Base-by-base conservation (phyloP, 2,888 invertebrate genomes). In the Boloria euphrosyne region DNA sequence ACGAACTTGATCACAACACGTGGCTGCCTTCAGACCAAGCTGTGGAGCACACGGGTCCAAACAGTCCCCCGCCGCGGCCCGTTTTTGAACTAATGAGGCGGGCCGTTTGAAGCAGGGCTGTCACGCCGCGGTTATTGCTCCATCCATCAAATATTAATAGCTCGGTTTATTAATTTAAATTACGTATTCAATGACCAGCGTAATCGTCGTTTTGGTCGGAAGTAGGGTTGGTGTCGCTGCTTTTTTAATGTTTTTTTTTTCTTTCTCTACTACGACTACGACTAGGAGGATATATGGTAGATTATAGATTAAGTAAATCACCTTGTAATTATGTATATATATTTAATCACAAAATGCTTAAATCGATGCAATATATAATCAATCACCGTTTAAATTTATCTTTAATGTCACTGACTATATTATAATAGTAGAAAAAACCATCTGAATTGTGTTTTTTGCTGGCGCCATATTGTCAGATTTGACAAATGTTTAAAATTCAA, bases 91-190 rank as follows among this genome's bases (percentile, higher is more conserved):
- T 77, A 76, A 75, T 74, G 74, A 86, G 83, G 74, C 78, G 75
- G 75, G 49, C 76, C 80, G 78, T 86, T 87, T 85, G 86, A 83
- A 75, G 75, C 74, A 80, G 78, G 81, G 80, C 81, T 81, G 84
- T 80, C 85, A 74, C 78, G 69, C 62, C 62, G 66, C 79, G 78
- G 62, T 66, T 64, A 69, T 49, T 61, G 77, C 72, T 67, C 78
- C 79, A 86, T 86, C 84, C 79, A 84, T 86, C 85, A 86, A 80
- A 79, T 73, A 76, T 78, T 83, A 82, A 84, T 80, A 76, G 79
- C 73, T 66, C 60, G 60, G 55, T 71, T 74, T 73, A 75, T 73
- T 73, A 71, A 73, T 74, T 76, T 73, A 74, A 76, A 77, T 75
- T 73, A 72, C 70, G 67, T 69, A 68, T 72, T 68, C 72, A 63